Conservation (phyloP, 2,888 invertebrate genomes). For the Polymixis flavicincta region DNA sequence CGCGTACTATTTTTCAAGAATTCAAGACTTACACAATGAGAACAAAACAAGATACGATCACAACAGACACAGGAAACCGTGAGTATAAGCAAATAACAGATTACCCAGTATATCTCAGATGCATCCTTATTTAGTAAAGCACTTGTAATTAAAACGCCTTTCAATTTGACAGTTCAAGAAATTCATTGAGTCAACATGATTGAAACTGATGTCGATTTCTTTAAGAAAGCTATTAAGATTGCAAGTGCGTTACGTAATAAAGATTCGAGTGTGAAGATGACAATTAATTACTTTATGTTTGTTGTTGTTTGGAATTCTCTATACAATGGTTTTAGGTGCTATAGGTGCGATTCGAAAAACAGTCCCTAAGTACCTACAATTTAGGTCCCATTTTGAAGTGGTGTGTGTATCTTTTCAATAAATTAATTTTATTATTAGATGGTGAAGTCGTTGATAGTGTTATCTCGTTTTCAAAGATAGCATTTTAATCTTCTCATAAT, state of each 20-base stretch:
- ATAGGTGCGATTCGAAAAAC: background rate
- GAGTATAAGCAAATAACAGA: constrained; percentile 20
- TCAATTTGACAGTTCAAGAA: constrained; percentile 3
- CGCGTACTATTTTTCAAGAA: background rate
- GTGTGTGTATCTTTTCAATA: background rate
- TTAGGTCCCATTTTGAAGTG: background rate
- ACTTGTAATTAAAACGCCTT: background rate
- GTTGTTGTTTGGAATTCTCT: background rate
- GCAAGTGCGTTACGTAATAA: background rate
- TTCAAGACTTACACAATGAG: constrained; percentile 19
- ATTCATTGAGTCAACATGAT: background rate
- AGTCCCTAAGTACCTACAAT: background rate
- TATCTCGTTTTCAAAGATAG: constrained; percentile 18
- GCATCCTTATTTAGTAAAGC: background rate
- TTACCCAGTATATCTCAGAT: constrained; percentile 12
- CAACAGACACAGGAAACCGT: constrained; percentile 28
- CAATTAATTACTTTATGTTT: background rate
- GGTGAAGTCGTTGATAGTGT: constrained; percentile 20
- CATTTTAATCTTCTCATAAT: background rate
- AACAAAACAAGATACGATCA: constrained; percentile 8
- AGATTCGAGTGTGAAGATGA: background rate
- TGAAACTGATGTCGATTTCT: background rate
- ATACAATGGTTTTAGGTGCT: background rate
- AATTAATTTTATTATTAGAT: background rate
- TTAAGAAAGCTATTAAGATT: background rate